Evolutionary conservation across 2,113 vertebrate genomes (phyloP), one percentile per base, ranked within the genome.

Genomic region (Podarcis cretensis): DNA sequence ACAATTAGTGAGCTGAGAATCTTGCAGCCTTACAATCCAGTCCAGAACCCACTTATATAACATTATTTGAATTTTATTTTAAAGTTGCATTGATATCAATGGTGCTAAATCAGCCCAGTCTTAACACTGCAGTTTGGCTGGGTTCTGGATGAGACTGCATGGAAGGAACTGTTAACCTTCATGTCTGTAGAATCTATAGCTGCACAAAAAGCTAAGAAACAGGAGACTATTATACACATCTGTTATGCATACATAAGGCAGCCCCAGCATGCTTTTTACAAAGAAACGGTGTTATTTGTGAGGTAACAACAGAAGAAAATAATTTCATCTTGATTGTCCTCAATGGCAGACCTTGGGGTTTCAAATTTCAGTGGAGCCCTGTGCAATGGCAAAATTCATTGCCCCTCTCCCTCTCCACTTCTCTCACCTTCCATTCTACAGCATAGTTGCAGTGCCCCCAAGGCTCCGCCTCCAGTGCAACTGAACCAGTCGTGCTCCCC

Each of bases 101-200:
- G 71, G 40, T 65, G 37, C 71, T 43, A 83, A 82, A 83, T 76
- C 73, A 57, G n/a, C 73, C n/a, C 83, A 68, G 83, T 54, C 69
- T 48, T 25, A 20, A 76, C 37, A 68, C 48, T 35, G 65, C 73
- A 43, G 16, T 88, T 43, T 76, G 59, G 71, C 20, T 88, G 13
- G 37, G 43, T 83, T 88, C 74, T 77, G 78, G 68, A 87, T 73
- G 27, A 71, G 35, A 30, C 35, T 37, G 71, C 87, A 57, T 21
- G 32, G 63, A 83, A 88, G n/a, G 57, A 83, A 82, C 68, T 75
- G 78, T 63, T 48, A 81, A 71, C 76, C 32, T 87, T 71, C 68
- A 10, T 87, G 27, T 27, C 23, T 20, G 69, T 73, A 32, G 57
- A 65, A 48, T 43, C 23, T 23, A 66, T 75, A 83, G 76, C 30